Evolutionary conservation across 2,113 vertebrate species (phyloP).

Genomic region (Dasyornis broadbenti): DNA sequence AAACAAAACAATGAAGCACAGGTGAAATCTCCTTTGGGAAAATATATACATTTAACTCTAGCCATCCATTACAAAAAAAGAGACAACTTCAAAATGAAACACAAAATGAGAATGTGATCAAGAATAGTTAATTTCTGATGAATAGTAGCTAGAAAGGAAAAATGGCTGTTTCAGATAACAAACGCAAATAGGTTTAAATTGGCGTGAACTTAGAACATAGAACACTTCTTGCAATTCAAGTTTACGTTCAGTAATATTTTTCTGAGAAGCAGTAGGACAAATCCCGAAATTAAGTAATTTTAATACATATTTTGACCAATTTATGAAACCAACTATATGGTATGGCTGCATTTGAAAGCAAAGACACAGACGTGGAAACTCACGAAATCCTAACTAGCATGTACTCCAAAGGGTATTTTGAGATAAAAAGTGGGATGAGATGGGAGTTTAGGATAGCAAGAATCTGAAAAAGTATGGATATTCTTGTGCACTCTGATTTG

Average conservation of each 20-base stretch:
- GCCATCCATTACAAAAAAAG: background rate
- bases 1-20: background rate
- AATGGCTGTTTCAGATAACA: background rate
- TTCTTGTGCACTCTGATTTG: background rate
- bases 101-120: background rate
- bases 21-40: background rate
- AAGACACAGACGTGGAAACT: background rate
- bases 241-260: background rate
- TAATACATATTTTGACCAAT: background rate
- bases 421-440: background rate
- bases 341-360: background rate
- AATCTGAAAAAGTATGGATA: background rate
- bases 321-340: background rate
- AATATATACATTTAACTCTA: background rate
- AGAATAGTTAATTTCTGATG: background rate
- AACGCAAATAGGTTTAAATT: background rate
- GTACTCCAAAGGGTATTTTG: background rate
- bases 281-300: background rate
- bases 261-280: background rate
- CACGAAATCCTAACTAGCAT: background rate
- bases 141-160: background rate
- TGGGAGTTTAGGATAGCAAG: background rate
- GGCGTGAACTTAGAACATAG: background rate
- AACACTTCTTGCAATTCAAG: background rate
- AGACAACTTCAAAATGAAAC: background rate